Evolutionary conservation across 2,113 vertebrate species (phyloP), one percentile per base, ranked within the genome.

Genomic region (Burhinus bistriatus): DNA sequence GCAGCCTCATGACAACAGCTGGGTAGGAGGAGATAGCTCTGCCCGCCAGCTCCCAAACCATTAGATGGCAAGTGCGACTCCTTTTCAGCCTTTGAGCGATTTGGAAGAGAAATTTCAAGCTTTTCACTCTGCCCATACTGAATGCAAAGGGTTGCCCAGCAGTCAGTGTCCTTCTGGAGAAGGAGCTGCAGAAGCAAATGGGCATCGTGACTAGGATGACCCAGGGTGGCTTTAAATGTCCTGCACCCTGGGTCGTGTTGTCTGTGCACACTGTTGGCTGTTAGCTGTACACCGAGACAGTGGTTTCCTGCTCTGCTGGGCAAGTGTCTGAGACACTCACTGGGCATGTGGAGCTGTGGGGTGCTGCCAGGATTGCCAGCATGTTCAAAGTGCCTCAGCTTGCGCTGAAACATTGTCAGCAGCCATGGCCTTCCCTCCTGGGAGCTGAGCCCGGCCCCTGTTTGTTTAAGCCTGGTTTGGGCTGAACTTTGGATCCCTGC

Each of bases 271-370:
- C 9, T 89, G 34, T 36, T 76, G 66, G 6, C 26, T 72, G 5
- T 30, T 38, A 45, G 9, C 57, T 45, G 42, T 30, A 30, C 13
- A 16, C 26, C 7, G 30, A 83, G n/a, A 61, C 19, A 45, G 73
- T 30, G 13, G 40, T 29, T 87, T 79, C 40, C 57, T 0, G 0
- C 27, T 82, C n/a, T 3, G 2, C 30, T 9, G n/a, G 6, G 30
- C 32, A 68, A 45, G 36, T 27, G 21, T 36, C 36, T 0, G 0
- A 77, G 69, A 27, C 3, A 1, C 16, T 54, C 2, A 3, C 20
- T 47, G 66, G 47, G 20, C 34, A 15, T 12, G 10, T 42, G 61
- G 38, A 79, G 66, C 57, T 0, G 0, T 27, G 23, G 68, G 32
- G 22, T 58, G 61, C 72, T 89, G 55, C 75, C 45, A n/a, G 72